A percentile compares a stretch with the other conserved stretches of the same genome.
Evolutionary conservation across 2,888 invertebrate species (phyloP).

Genomic region (Tubulanus polymorphus): DNA sequence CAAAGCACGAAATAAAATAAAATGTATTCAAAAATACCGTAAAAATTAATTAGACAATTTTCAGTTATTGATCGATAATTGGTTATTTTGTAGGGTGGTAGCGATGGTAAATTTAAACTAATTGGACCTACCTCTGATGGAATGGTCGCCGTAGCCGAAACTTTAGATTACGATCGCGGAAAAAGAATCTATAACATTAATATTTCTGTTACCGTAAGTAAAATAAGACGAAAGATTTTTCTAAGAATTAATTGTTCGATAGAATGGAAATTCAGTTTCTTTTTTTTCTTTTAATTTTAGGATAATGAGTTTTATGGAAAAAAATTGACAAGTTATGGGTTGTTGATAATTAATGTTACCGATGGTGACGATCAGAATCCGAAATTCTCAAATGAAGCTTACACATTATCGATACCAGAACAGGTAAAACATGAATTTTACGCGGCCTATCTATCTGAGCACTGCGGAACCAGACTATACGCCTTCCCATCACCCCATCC

Average conservation of each 20-base stretch:
- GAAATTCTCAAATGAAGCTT: background rate
- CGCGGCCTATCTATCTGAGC: too few species aligned
- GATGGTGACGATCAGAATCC: slow-evolving; percentile 1
- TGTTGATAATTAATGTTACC: background rate
- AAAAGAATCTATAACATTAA: background rate
- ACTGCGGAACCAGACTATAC: too few species aligned
- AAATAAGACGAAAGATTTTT: too few species aligned
- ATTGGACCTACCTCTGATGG: background rate
- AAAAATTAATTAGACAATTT: background rate
- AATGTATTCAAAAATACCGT: too few species aligned
- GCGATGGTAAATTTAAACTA: background rate
- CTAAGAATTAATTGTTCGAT: too few species aligned
- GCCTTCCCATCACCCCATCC: too few species aligned
- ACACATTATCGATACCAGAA: background rate
- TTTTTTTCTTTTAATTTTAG: too few species aligned
- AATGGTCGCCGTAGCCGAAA: background rate
- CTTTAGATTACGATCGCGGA: background rate
- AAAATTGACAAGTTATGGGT: too few species aligned
- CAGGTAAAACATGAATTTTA: too few species aligned
- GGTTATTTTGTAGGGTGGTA: background rate
- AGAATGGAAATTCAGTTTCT: too few species aligned
- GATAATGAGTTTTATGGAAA: too few species aligned
- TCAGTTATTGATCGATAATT: background rate
- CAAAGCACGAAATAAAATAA: too few species aligned
- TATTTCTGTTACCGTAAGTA: background rate